Evolutionary conservation across 2,888 invertebrate species (phyloP).

Genomic region (Pterobdella sp.): DNA sequence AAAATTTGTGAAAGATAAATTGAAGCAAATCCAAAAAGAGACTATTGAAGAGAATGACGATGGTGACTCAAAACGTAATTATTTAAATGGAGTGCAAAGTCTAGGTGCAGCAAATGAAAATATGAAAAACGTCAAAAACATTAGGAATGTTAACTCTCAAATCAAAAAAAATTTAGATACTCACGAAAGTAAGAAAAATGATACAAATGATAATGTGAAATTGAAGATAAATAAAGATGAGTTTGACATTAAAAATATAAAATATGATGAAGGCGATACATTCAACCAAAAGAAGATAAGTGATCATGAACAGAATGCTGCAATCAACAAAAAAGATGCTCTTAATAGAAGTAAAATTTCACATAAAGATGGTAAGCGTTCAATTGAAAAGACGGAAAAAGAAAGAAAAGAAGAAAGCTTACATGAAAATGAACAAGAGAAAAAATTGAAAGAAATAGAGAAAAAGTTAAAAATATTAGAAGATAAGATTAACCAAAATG

Average conservation of each 20-base stretch:
- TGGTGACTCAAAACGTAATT: too few relatives aligned
- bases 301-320: not conserved
- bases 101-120: too few relatives aligned
- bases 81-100: too few relatives aligned
- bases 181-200: not conserved
- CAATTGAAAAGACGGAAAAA: not conserved
- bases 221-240: not conserved
- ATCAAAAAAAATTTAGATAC: not conserved
- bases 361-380: too few relatives aligned
- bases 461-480: not conserved
- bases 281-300: not conserved
- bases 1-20: too few relatives aligned
- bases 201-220: slow-evolving; percentile 5
- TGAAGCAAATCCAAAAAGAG: too few relatives aligned
- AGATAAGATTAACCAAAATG: not conserved
- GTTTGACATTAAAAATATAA: not conserved
- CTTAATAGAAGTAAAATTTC: too few relatives aligned
- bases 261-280: not conserved
- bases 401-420: not conserved
- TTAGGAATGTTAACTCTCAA: too few relatives aligned
- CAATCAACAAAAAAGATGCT: too few relatives aligned
- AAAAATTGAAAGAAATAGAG: not conserved
- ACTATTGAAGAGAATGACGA: too few relatives aligned
- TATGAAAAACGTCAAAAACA: too few relatives aligned
- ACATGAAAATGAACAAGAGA: not conserved